Conservation (phyloP, 64 coral and sea anemone genomes). For the Stichodactyla helianthus region DNA sequence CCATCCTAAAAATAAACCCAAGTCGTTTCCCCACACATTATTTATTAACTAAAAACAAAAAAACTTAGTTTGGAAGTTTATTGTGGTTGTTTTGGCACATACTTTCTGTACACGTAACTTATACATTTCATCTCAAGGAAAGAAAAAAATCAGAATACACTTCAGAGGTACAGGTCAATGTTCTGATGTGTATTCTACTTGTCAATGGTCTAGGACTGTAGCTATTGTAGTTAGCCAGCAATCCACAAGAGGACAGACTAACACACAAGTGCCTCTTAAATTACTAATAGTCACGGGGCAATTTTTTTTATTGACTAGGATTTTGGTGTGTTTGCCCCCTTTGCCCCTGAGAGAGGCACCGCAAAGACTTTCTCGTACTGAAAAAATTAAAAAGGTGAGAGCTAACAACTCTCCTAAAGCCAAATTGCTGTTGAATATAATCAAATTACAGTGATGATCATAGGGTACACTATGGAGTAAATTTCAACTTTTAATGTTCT, state of each 20-base stretch:
- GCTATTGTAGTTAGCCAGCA: neutral
- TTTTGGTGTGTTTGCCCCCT: neutral
- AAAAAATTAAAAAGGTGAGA: slow-evolving; percentile 30
- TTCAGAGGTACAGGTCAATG: neutral
- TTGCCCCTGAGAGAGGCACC: neutral
- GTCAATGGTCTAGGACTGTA: neutral
- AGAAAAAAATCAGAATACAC: neutral
- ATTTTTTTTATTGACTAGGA: neutral
- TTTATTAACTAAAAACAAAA: neutral
- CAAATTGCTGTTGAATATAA: slow-evolving; percentile 16
- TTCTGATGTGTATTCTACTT: slow-evolving; percentile 6
- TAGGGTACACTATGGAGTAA: slow-evolving; percentile 19
- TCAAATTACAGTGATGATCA: slow-evolving; percentile 13
- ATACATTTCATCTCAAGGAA: slow-evolving; percentile 4
- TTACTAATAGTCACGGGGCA: slow-evolving; percentile 3
- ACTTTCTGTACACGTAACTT: slow-evolving; percentile 25
- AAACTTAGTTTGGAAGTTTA: slow-evolving; percentile 13
- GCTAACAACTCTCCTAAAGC: slow-evolving; percentile 17
- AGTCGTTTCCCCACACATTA: neutral
- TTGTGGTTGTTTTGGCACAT: slow-evolving; percentile 27
- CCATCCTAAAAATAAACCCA: too few species aligned
- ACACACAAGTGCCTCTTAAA: slow-evolving; percentile 7
- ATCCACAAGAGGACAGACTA: neutral
- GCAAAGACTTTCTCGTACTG: slow-evolving; percentile 8
- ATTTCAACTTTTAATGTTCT: slow-evolving; percentile 13